Base-by-base conservation (phyloP, 2,888 invertebrate genomes). In the Drosophila subquinaria region DNA sequence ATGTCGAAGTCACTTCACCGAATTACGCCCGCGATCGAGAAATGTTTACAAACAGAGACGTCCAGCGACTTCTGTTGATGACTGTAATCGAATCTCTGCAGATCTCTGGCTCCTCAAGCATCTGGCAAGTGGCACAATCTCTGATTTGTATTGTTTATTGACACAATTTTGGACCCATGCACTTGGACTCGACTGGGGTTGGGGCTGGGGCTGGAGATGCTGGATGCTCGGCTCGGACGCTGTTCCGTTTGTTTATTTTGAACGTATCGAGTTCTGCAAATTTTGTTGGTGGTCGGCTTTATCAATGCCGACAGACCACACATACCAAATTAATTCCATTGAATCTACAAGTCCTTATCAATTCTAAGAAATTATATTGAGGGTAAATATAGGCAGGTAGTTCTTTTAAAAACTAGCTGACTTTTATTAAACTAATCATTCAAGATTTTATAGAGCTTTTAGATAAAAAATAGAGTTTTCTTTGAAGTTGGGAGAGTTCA, bases 221-320 rank as follows among this genome's bases (percentile, higher is more conserved):
- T 42, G 56, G 15, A 36, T 59, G 36, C 48, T 55, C 23, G 23
- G 53, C 23, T 55, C 48, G 35, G 15, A 38, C 52, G 53, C 67
- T 43, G 13, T 47, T 64, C 2, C 30, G 52, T 65, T 82, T 87
- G 76, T 87, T 85, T 84, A 79, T 33, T 43, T 35, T 43, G 11
- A 47, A 52, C 23, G 42, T 78, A 79, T 81, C 73, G 55, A 66
- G 59, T 81, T 88, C 56, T 67, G 69, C 73, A 81, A 73, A 60
- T 85, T 75, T 76, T 75, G 82, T 69, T 82, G 80, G 80, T 78
- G 83, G 83, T 74, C 71, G 57, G 61, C 69, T 80, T 87, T 80
- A 84, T 73, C 71, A 70, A 70, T 61, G 81, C 82, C 88, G 85
- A 63, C 80, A 76, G 84, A 84, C 84, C 84, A 84, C 84, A 84